These are phyloP conservation scores for Porites divaricata DNA, from an alignment of 92 coral and sea anemone genomes.

Conservation along the genomic window DNA sequence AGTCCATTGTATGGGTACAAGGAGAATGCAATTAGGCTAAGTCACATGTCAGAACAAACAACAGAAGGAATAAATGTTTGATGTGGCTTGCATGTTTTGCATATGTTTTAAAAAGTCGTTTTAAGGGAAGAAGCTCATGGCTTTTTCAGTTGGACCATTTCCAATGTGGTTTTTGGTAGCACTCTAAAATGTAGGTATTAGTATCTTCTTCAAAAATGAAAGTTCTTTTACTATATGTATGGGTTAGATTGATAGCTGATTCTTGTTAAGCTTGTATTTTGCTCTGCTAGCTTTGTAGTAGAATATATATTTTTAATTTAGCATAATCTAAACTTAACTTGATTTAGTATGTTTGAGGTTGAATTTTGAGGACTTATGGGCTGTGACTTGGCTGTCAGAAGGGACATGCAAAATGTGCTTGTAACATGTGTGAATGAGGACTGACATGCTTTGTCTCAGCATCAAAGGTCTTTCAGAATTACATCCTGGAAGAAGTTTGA, in stretches of 20 bases:
- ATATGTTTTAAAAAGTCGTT: constrained; percentile 84
- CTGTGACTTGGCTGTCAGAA: background rate
- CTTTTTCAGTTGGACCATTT: constrained; percentile 50
- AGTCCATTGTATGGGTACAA: constrained; percentile 82
- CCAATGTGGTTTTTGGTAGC: constrained; percentile 35
- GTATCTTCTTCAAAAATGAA: constrained; percentile 21
- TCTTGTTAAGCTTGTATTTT: constrained; percentile 46
- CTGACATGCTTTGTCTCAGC: constrained; percentile 25
- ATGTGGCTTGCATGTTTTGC: constrained; percentile 97
- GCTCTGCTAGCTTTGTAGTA: constrained; percentile 37
- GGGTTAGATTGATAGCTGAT: constrained; percentile 33
- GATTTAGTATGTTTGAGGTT: constrained; percentile 50
- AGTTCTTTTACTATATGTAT: constrained; percentile 20
- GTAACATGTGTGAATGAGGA: constrained; percentile 14
- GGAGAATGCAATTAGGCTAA: constrained; percentile 86
- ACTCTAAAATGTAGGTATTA: constrained; percentile 59
- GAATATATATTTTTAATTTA: constrained; percentile 85
- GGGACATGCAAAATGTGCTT: background rate
- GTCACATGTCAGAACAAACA: constrained; percentile 95
- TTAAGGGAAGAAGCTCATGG: constrained; percentile 77
- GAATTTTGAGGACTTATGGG: constrained; percentile 4
- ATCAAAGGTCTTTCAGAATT: constrained; percentile 1
- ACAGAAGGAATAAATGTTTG: constrained; percentile 94
- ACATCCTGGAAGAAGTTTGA: constrained; percentile 36
- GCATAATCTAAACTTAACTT: constrained; percentile 72